phyloP scores from a whole-genome alignment of 2,888 invertebrate species.

The Drosophila multiciliata region DNA sequence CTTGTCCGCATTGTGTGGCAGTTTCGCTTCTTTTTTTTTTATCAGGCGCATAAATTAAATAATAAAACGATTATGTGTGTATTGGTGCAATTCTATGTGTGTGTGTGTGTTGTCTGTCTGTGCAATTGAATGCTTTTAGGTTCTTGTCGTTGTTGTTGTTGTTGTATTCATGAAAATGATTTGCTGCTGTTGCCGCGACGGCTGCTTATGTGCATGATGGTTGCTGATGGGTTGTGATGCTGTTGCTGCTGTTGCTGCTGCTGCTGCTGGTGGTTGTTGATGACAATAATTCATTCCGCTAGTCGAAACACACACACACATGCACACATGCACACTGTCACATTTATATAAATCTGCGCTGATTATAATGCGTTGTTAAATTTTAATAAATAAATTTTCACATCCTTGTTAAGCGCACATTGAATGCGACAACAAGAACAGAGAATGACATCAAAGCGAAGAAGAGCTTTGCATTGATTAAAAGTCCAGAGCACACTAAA shows the following conservation, averaged over 20 bases:
- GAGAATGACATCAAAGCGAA: slow-evolving; percentile 11
- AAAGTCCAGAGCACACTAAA: slow-evolving; percentile 48
- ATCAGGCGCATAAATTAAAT: slow-evolving; percentile 81
- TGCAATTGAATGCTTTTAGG: slow-evolving; percentile 69
- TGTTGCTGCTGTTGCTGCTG: slow-evolving; percentile 34
- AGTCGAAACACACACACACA: slow-evolving; percentile 52
- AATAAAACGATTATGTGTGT: slow-evolving; percentile 75
- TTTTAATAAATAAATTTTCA: slow-evolving; percentile 82
- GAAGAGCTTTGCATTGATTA: slow-evolving; percentile 68
- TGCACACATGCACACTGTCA: background rate
- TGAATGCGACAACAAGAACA: slow-evolving; percentile 50
- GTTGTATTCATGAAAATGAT: slow-evolving; percentile 60
- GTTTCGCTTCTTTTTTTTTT: slow-evolving; percentile 49
- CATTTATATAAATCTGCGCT: slow-evolving; percentile 72
- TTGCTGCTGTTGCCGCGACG: slow-evolving; percentile 52
- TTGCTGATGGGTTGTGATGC: slow-evolving; percentile 55
- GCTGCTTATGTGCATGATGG: slow-evolving; percentile 65
- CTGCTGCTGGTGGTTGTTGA: slow-evolving; percentile 64
- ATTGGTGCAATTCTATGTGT: slow-evolving; percentile 44
- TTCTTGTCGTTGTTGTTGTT: slow-evolving; percentile 35
- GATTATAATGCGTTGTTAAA: slow-evolving; percentile 83
- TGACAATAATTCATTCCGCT: slow-evolving; percentile 61
- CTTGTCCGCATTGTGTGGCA: slow-evolving; percentile 31
- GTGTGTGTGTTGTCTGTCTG: slow-evolving; percentile 57
- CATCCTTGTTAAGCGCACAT: slow-evolving; percentile 79